These are phyloP conservation scores for Pogonomyrmex barbatus DNA, from an alignment of 1,140 invertebrate genomes.

Conservation along the genomic window DNA sequence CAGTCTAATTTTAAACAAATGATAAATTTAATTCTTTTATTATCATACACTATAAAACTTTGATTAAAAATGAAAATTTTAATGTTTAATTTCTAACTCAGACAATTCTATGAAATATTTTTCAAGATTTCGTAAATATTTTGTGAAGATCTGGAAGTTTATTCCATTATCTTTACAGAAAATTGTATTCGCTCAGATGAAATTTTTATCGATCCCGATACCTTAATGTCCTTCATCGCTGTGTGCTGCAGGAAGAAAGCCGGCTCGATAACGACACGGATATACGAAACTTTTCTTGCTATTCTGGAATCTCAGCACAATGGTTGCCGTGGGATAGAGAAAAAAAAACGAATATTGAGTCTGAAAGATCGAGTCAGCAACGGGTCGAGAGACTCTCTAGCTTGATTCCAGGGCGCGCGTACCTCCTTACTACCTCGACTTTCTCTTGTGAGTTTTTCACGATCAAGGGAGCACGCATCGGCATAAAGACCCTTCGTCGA, in stretches of 20 bases:
- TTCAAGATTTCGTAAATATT: neutral
- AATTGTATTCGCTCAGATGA: neutral
- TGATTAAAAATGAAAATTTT: neutral
- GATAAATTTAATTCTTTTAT: neutral
- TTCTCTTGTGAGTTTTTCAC: slow-evolving; percentile 65
- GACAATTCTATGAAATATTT: slow-evolving; percentile 15
- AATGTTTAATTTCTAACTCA: too few relatives aligned
- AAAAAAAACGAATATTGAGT: slow-evolving; percentile 65
- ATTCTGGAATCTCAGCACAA: slow-evolving; percentile 58
- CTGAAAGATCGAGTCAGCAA: slow-evolving; percentile 54
- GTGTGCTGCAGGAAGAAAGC: slow-evolving; percentile 12
- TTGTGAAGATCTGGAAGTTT: neutral
- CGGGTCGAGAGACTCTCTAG: neutral
- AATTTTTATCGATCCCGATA: slow-evolving; percentile 38
- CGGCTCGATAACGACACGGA: slow-evolving; percentile 46
- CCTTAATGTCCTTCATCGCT: slow-evolving; percentile 16
- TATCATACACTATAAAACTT: neutral
- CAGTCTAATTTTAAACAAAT: neutral
- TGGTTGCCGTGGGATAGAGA: slow-evolving; percentile 26
- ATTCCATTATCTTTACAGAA: slow-evolving; percentile 15
- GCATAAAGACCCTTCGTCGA: slow-evolving; percentile 61
- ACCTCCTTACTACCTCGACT: slow-evolving; percentile 46
- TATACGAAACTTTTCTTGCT: slow-evolving; percentile 55
- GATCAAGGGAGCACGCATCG: slow-evolving; percentile 57
- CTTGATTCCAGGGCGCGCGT: slow-evolving; percentile 35